Evolutionary conservation across 1,140 invertebrate species (phyloP).

Genomic region (Caenorhabditis latens): DNA sequence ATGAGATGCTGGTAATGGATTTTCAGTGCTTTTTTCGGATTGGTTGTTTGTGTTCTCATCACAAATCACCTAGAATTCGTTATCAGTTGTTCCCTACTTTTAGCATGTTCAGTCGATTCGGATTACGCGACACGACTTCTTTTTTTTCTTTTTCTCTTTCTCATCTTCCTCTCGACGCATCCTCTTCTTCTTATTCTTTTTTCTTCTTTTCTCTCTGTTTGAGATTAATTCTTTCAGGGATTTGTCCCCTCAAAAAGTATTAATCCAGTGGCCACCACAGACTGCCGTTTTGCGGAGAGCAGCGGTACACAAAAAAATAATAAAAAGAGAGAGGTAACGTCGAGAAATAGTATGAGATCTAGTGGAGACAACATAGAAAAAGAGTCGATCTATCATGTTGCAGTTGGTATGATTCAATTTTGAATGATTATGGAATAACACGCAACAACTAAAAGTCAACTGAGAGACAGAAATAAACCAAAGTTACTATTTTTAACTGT

Average conservation of each 20-base stretch:
- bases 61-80: no score
- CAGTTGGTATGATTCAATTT: constrained; percentile 21
- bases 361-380: constrained; percentile 16
- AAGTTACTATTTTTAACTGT: constrained; percentile 14
- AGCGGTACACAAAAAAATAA: not conserved
- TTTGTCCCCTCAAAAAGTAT: constrained; percentile 54
- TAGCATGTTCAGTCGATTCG: constrained; percentile 5
- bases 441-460: constrained; percentile 19
- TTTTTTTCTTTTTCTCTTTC: constrained; percentile 16
- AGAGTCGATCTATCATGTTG: constrained; percentile 33
- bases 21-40: no score
- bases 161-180: not conserved
- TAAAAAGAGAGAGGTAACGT: constrained; percentile 12
- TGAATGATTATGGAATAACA: constrained; percentile 29
- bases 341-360: not conserved
- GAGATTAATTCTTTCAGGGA: constrained; percentile 50
- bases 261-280: constrained; percentile 23
- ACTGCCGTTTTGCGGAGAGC: constrained; percentile 11
- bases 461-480: not conserved
- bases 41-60: no score
- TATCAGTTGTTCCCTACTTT: not conserved
- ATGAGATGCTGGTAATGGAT: no score
- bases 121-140: constrained; percentile 23
- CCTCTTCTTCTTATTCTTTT: constrained; percentile 7
- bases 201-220: constrained; percentile 16